Evolutionary conservation across 2,888 invertebrate species (phyloP), one percentile per base, ranked within the genome.

Genomic region (Microplitis deprimator): DNA sequence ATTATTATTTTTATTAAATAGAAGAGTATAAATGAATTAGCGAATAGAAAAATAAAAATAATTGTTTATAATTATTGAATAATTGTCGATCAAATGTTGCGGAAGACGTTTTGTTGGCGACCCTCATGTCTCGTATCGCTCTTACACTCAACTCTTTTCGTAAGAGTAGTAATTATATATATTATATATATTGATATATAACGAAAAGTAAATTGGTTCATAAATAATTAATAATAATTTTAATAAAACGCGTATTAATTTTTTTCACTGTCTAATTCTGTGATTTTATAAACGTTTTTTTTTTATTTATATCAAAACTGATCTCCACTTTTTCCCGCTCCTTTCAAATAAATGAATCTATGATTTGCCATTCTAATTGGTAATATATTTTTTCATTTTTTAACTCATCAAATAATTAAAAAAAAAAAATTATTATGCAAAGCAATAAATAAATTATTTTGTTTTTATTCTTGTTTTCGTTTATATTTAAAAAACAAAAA

Each of bases 101-200:
- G 40, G 20, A 17, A 68, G 20, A 41, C 39, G 40, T 41, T 8
- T 75, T 61, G 68, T 75, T 75, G 74, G 74, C 68, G 75, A 75
- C 72, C 68, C 73, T 40, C 71, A 60, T 59, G 6, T 64, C 76
- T 60, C 67, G 60, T 13, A 50, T 50, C 8, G 13, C 61, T 68
- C 50, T 68, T 17, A 68, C 38, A 69, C 62, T 70, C 41, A 75
- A 65, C 67, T 72, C 68, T 68, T 72, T 60, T 40, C 68, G 67
- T 13, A 68, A 17, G 38, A 29, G 59, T 59, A 70, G 10, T 8
- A 70, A 61, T 3, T 29, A 29, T 29, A 29, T 20, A 20, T 20
- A 4, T 29, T 29, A 29, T 29, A 29, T 29, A 29, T 4, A 29
- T 29, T 29, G 29, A 29, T 29, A 4, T 29, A 4, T 29, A 29